Evolutionary conservation across 2,888 invertebrate genomes (phyloP).

Genomic region (Chirona hameri): DNA sequence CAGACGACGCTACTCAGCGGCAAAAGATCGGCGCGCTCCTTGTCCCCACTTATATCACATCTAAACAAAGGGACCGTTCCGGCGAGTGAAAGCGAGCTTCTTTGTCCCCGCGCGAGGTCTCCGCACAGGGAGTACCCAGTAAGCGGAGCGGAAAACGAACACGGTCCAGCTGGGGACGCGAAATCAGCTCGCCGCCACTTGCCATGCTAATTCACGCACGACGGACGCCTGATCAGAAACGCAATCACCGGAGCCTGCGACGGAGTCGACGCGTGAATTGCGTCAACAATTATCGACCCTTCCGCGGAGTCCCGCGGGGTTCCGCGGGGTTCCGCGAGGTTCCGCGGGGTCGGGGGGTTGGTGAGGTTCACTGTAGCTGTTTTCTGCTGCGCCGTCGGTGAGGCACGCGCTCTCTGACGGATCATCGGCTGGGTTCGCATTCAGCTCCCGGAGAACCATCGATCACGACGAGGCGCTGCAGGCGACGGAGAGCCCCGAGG

Average conservation of each 20-base stretch:
- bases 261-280: not conserved
- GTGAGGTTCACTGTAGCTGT: not conserved
- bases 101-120: not conserved
- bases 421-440: not conserved
- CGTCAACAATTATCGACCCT: constrained; percentile 7
- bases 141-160: not conserved
- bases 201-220: not conserved
- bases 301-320: no score
- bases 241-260: not conserved
- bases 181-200: not conserved
- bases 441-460: not conserved
- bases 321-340: no score
- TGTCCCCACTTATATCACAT: not conserved
- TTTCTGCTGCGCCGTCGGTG: not conserved
- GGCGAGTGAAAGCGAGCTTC: not conserved
- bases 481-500: not conserved
- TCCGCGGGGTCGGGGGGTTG: no score
- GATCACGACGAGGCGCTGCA: not conserved
- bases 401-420: not conserved
- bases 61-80: not conserved
- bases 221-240: not conserved
- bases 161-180: no score
- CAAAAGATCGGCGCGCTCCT: not conserved
- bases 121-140: not conserved
- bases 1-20: not conserved